These are phyloP conservation scores for Xylota sylvarum DNA, from an alignment of 2,888 invertebrate species.

Conservation along the genomic window DNA sequence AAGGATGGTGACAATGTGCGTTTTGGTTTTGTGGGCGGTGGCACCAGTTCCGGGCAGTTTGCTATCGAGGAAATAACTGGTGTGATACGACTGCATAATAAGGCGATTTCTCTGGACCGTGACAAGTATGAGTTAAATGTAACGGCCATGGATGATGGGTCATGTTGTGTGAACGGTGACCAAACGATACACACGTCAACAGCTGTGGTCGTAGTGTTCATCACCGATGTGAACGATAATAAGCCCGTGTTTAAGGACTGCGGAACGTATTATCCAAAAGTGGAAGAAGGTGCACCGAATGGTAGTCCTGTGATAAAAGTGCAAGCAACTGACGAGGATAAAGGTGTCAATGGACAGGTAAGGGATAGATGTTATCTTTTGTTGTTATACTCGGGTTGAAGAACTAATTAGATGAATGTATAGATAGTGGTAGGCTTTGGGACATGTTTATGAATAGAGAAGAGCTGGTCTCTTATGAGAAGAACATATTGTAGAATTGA, in stretches of 20 bases:
- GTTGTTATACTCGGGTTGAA: not conserved
- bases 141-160: slow-evolving; percentile 98
- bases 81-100: slow-evolving; percentile 95
- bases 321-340: slow-evolving; percentile 97
- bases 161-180: slow-evolving; percentile 96
- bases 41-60: slow-evolving; percentile 95
- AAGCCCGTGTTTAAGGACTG: slow-evolving; percentile 98
- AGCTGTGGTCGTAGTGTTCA: slow-evolving; percentile 97
- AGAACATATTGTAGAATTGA: no score
- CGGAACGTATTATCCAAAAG: slow-evolving; percentile 95
- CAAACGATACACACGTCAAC: slow-evolving; percentile 96
- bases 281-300: slow-evolving; percentile 97
- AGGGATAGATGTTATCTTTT: slow-evolving; percentile 52
- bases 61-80: slow-evolving; percentile 98
- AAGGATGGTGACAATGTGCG: slow-evolving; percentile 98
- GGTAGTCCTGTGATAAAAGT: slow-evolving; percentile 97
- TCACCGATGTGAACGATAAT: slow-evolving; percentile 98
- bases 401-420: not conserved
- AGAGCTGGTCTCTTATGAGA: no score
- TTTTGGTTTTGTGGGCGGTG: slow-evolving; percentile 96
- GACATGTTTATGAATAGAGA: no score
- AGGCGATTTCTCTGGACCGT: slow-evolving; percentile 93
- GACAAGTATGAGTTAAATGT: slow-evolving; percentile 99
- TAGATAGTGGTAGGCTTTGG: no score
- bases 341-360: slow-evolving; percentile 96